Evolutionary conservation across 2,888 invertebrate species (phyloP).

Genomic region (Acrocera orbiculus): DNA sequence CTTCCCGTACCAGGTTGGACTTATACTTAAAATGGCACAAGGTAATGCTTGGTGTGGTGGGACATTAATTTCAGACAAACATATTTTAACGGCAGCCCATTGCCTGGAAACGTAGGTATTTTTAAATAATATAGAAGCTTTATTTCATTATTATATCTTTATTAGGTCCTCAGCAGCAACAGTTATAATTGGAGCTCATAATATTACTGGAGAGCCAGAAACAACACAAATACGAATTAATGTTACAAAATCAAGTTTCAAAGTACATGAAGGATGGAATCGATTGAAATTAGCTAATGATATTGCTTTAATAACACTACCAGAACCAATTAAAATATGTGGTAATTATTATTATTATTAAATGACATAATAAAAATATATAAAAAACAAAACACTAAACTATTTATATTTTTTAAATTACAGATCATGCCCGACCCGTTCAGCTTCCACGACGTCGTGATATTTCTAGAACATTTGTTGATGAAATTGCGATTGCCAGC

Average conservation of each 20-base stretch:
- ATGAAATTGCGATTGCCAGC: constrained; percentile 17
- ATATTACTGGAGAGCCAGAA: constrained; percentile 2
- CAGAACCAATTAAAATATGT: constrained; percentile 3
- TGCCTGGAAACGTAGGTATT: constrained; percentile 22
- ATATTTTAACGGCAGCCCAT: constrained; percentile 5
- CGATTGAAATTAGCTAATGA: constrained; percentile 12
- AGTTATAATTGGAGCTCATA: constrained; percentile 9
- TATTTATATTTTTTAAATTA: no score
- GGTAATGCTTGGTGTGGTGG: constrained; percentile 5
- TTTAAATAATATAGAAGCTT: not conserved
- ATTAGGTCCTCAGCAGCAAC: constrained; percentile 5
- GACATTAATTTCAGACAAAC: constrained; percentile 3
- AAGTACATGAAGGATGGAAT: constrained; percentile 28
- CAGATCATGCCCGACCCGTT: no score
- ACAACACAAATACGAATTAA: constrained; percentile 11
- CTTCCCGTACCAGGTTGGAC: constrained; percentile 20
- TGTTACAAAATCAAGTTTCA: constrained; percentile 14
- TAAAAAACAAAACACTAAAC: no score
- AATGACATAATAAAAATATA: not conserved
- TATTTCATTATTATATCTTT: not conserved
- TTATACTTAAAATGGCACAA: not conserved
- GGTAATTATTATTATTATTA: constrained; percentile 3
- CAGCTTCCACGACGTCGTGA: constrained; percentile 16
- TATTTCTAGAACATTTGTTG: constrained; percentile 14
- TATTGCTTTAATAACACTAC: constrained; percentile 8